Evolutionary conservation across 1,140 invertebrate species (phyloP).

Genomic region (Medauroidea extradentata): DNA sequence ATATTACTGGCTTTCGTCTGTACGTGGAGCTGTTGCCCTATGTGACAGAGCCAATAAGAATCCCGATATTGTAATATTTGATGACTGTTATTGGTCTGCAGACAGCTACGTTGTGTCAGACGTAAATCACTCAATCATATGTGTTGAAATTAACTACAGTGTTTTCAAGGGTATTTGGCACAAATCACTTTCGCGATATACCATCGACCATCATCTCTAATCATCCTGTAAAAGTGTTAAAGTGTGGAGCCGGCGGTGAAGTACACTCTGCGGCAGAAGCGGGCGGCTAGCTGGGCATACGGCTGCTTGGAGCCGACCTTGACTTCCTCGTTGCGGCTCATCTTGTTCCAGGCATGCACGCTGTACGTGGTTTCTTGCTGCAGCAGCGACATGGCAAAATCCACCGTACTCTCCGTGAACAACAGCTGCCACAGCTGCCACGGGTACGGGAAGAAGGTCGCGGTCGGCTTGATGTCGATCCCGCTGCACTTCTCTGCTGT

Average conservation of each 20-base stretch:
- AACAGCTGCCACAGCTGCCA: not conserved
- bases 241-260: not conserved
- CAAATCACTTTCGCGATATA: too few relatives aligned
- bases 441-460: conserved; percentile 9
- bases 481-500: not conserved
- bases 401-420: not conserved
- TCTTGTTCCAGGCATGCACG: conserved; percentile 9
- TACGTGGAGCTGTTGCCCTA: too few relatives aligned
- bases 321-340: not conserved
- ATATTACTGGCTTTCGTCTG: too few relatives aligned
- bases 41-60: too few relatives aligned
- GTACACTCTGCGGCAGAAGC: conserved; percentile 1
- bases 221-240: too few relatives aligned
- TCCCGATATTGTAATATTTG: too few relatives aligned
- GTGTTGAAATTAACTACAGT: too few relatives aligned
- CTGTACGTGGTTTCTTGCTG: not conserved
- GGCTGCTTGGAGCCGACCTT: not conserved
- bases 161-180: too few relatives aligned
- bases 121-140: too few relatives aligned
- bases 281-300: not conserved
- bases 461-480: not conserved
- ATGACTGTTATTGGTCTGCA: too few relatives aligned
- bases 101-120: too few relatives aligned
- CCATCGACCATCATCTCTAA: too few relatives aligned
- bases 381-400: not conserved